These are phyloP conservation scores for Melanotaenia boesemani DNA, from an alignment of 2,797 vertebrate species.

Conservation along the genomic window DNA sequence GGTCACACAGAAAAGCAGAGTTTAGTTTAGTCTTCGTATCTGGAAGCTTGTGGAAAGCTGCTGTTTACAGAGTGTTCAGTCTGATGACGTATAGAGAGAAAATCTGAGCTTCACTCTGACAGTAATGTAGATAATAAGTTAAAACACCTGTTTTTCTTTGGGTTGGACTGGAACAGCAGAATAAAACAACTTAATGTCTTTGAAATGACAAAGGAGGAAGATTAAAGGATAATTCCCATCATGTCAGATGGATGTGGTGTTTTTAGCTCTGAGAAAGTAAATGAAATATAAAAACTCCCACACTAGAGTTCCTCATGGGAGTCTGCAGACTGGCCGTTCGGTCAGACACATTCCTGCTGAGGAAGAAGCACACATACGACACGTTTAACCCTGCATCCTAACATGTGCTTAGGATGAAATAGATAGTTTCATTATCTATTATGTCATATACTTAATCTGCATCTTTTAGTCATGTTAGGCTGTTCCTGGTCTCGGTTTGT, in stretches of 20 bases:
- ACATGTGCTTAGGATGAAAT: no score
- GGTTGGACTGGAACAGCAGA: background rate
- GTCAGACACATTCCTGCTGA: background rate
- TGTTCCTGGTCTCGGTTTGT: no score
- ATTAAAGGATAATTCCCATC: background rate
- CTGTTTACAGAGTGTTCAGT: no score
- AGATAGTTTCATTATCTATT: no score
- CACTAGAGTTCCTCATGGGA: background rate
- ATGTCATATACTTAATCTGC: no score
- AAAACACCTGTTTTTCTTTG: background rate
- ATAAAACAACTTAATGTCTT: no score
- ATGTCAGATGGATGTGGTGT: background rate
- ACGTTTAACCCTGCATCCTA: no score
- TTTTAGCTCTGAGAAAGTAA: background rate
- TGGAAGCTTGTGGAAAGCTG: background rate
- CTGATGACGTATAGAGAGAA: background rate
- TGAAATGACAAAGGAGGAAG: background rate
- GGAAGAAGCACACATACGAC: no score
- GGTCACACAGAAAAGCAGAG: conserved; percentile 1
- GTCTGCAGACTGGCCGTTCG: background rate
- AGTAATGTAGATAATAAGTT: background rate
- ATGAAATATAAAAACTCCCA: background rate
- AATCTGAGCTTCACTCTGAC: background rate
- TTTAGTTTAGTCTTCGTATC: background rate
- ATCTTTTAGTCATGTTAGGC: no score